Evolutionary conservation across 2,113 vertebrate species (phyloP).

Genomic region (Phrynosoma platyrhinos): DNA sequence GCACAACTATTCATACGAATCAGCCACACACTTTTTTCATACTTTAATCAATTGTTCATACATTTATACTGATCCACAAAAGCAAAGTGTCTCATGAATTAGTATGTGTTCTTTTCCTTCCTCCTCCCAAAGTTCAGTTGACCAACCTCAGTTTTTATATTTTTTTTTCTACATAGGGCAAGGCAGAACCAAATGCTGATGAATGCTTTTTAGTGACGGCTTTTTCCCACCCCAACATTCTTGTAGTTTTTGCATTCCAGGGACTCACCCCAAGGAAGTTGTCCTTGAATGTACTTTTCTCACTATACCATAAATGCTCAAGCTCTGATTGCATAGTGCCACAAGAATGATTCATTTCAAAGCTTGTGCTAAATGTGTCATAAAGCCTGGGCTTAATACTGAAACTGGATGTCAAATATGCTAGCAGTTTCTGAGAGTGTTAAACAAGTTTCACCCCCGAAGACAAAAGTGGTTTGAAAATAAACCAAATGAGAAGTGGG

Average conservation of each 20-base stretch:
- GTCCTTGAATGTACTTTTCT: background rate
- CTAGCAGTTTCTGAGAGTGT: background rate
- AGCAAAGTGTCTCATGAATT: background rate
- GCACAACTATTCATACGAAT: background rate
- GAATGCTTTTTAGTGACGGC: background rate
- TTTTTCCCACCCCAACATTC: conserved; percentile 1
- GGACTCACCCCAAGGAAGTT: conserved; percentile 15
- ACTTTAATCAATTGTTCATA: background rate
- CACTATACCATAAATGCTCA: background rate
- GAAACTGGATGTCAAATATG: background rate
- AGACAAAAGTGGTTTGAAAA: background rate
- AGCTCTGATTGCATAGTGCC: conserved; percentile 3
- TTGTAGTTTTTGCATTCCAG: conserved; percentile 25
- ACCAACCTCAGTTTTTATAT: background rate
- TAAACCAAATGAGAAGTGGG: background rate
- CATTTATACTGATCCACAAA: background rate
- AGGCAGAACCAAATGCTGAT: conserved; percentile 23
- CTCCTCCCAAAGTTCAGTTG: background rate
- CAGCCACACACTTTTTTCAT: background rate
- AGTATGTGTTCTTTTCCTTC: background rate
- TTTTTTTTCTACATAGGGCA: background rate
- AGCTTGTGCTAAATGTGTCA: background rate
- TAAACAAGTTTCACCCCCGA: background rate
- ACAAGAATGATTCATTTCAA: background rate
- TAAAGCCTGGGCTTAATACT: conserved; percentile 9